These are phyloP conservation scores for Aphyosemion australe DNA, from an alignment of 2,113 vertebrate species.

Conservation along the genomic window DNA sequence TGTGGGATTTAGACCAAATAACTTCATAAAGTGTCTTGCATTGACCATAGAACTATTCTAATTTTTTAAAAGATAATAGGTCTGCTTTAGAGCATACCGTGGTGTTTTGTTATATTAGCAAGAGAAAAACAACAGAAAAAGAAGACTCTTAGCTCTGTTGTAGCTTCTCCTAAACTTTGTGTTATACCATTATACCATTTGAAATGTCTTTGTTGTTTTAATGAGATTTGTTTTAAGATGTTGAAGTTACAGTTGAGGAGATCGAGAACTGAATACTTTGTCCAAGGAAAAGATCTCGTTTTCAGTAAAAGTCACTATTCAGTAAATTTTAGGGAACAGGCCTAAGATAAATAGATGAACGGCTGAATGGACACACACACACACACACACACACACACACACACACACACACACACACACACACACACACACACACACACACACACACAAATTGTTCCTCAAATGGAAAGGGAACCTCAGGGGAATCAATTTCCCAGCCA, in stretches of 20 bases:
- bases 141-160: no score
- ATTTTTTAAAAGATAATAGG: no score
- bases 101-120: no score
- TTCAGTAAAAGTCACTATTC: background rate
- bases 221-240: no score
- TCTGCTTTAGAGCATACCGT: no score
- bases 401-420: background rate
- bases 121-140: no score
- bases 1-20: no score
- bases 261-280: background rate
- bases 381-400: background rate
- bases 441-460: constrained; percentile 1
- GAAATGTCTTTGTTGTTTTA: no score
- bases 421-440: background rate
- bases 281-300: background rate
- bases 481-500: constrained; percentile 57
- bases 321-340: background rate
- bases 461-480: constrained; percentile 28
- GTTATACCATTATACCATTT: no score
- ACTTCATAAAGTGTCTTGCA: no score
- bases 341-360: background rate
- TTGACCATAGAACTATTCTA: no score
- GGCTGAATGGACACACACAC: background rate
- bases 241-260: background rate
- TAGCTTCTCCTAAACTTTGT: no score